Evolutionary conservation across 2,113 vertebrate species (phyloP), one percentile per base, ranked within the genome.

Genomic region (Zosterops borbonicus): DNA sequence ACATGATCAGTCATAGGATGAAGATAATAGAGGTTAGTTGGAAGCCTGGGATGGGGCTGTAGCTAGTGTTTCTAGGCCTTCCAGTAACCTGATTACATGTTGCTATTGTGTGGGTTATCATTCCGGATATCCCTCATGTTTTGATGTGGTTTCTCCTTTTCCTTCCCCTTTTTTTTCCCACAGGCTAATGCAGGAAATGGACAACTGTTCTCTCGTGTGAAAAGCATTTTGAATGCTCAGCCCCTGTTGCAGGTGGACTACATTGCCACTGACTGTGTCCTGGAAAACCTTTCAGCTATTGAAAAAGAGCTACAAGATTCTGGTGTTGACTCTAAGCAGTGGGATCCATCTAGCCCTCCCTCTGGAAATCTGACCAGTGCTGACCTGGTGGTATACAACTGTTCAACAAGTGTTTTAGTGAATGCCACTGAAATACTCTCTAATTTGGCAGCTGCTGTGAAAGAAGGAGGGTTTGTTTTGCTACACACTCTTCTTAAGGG

Each of bases 341-440:
- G 99, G 99, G 98, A 99, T 97, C 99, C 98, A 5, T 15, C 56
- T 4, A 87, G 75, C 15, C 98, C 96, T 1, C 98, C 98, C 24
- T 96, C 98, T 17, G 97, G 95, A 73, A 95, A 83, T 47, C 83
- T 98, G 42, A 94, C 77, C 4, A 68, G 77, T 2, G 98, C 98
- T 10, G 99, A 99, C 85, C 95, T 99, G n/a, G 97, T 99, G 60
- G 95, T 98, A 50, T 99, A 98, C 94, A 99, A 99, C 96, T 98
- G 98, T 14, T 97, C 98, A 0, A 74, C 97, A 78, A 97, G 91
- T 19, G 60, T 94, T 22, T 92, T 94, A 9, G 86, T n/a, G 4
- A 97, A 98, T 44, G 94, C 97, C 0, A 11, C 68, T n/a, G 59
- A 88, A 14, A 94, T 98, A 11, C 44, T 99, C 49, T n/a, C 85